Conservation (phyloP, 2,113 vertebrate genomes). For the Phodopus roborovskii region DNA sequence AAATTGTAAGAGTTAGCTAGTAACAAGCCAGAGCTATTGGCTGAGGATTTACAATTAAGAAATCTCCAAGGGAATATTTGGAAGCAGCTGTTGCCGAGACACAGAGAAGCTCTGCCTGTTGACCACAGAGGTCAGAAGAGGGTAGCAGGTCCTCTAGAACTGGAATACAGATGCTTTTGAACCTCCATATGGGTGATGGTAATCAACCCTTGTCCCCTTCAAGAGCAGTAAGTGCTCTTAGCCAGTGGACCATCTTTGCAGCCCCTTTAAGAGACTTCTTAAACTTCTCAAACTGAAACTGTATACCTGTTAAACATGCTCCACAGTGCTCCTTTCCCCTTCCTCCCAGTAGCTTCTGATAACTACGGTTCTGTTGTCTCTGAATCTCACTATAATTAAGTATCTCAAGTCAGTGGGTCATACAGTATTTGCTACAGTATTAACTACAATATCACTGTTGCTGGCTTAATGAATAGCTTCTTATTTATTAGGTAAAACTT, state of each 20-base stretch:
- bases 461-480: constrained; percentile 11
- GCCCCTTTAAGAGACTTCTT: background rate
- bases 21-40: too few relatives aligned
- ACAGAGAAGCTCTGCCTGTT: too few relatives aligned
- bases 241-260: background rate
- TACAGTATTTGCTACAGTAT: background rate
- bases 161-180: background rate
- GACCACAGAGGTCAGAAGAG: background rate
- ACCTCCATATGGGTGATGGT: background rate
- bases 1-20: too few relatives aligned
- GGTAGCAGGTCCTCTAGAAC: background rate
- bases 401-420: background rate
- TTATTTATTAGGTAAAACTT: constrained; percentile 15
- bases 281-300: too few relatives aligned
- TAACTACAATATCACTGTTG: background rate
- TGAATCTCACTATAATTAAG: background rate
- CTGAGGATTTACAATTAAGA: too few relatives aligned
- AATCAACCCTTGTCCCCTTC: background rate
- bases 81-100: too few relatives aligned
- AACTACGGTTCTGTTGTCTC: background rate
- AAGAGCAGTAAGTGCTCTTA: background rate
- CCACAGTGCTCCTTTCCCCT: background rate
- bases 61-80: too few relatives aligned
- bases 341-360: background rate
- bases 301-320: background rate